Evolutionary conservation across 2,797 vertebrate genomes (phyloP), one percentile per base, ranked within the genome.

Genomic region (Geotrypetes seraphini): DNA sequence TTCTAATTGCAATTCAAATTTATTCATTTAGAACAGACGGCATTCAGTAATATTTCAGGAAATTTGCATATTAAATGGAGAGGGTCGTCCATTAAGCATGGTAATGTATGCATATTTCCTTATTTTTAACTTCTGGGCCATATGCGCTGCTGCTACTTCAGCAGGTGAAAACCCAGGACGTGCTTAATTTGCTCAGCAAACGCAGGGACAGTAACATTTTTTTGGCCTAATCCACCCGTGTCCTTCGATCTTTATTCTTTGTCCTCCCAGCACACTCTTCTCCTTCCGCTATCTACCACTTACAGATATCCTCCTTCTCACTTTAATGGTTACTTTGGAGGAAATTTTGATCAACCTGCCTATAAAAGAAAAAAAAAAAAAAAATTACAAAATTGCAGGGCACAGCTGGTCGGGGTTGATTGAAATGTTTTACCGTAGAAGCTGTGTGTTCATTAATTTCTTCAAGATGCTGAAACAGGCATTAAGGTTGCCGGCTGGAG

Each of bases 101-200:
- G 79, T 89, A 90, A 91, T 90, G 71, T 88, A 91, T 90, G 85
- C 88, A 86, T 87, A 85, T 87, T 87, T 86, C 81, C 85, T 86
- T 87, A 86, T 87, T 88, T 87, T 85, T 92, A 91, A 94, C 91
- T 94, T 91, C 87, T 91, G 85, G 88, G 88, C 92, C 92, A 94
- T 96, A 96, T 96, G 90, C 84, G 92, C 87, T 83, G 80, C 85
- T 88, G 89, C 86, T 86, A 87, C 87, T 90, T 75, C 71, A 82
- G 83, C 90, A 94, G 90, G 92, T 95, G 87, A 92, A 83, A 85
- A 86, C 84, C 77, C 83, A 76, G 81, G 86, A 85, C 78, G 81
- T 78, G 73, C 87, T 92, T 93, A 88, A 94, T 94, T 92, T 93
- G 91, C 91, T 92, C 88, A 90, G 89, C 89, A 91, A 89, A 92